Evolutionary conservation across 2,113 vertebrate species (phyloP).

Genomic region (Xerus inauris): DNA sequence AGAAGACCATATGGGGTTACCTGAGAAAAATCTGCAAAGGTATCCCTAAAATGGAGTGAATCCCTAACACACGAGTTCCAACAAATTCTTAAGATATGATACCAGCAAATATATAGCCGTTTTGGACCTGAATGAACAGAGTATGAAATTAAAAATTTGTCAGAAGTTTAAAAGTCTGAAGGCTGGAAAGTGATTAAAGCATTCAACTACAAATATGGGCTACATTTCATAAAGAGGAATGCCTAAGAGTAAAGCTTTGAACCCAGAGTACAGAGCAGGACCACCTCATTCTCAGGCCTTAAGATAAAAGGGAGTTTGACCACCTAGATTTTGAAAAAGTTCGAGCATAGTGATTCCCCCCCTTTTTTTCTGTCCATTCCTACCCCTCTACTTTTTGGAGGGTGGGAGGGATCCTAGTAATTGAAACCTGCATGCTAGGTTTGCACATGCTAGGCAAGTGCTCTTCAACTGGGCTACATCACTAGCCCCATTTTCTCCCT

Average conservation of each 20-base stretch:
- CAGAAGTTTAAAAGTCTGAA: neutral
- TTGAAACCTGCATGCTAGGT: too few relatives aligned
- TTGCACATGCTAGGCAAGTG: neutral
- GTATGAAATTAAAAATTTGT: neutral
- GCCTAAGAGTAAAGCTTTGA: neutral
- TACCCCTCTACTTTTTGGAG: too few relatives aligned
- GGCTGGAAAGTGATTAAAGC: neutral
- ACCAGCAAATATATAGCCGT: neutral
- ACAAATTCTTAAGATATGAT: neutral
- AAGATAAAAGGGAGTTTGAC: neutral
- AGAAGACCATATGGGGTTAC: neutral
- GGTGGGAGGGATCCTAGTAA: too few relatives aligned
- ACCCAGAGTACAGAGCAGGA: accelerated
- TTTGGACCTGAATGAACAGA: neutral
- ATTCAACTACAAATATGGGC: neutral
- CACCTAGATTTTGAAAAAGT: neutral
- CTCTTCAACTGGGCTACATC: neutral
- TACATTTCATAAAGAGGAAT: neutral
- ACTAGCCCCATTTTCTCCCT: neutral
- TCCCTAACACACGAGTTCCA: neutral
- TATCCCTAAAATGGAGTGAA: neutral
- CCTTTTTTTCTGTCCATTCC: neutral
- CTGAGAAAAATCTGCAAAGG: neutral
- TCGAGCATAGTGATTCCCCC: neutral
- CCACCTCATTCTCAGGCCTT: neutral